Evolutionary conservation across 2,113 vertebrate genomes (phyloP), one percentile per base, ranked within the genome.

Genomic region (Apaloderma vittatum): DNA sequence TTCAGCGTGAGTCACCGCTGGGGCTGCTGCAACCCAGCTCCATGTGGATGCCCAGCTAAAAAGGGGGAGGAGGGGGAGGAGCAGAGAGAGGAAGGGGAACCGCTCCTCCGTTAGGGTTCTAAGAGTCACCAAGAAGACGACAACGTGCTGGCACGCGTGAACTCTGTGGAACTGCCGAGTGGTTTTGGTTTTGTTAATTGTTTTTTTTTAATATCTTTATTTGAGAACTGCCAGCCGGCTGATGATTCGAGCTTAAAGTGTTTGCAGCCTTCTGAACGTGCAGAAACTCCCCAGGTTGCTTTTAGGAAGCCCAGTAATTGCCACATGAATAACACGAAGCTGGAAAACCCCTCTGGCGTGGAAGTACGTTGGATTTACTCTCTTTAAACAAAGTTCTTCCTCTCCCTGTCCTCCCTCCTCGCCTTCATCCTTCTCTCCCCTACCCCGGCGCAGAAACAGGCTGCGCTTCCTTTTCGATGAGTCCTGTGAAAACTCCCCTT

Each of bases 1-100:
- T 97, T 75, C 85, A 34, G 94, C 76, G 16, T 97, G 97, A 97
- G 80, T 97, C 97, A 97, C 78, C 79, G 40, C 40, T 12, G 40
- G 2, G 83, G 68, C 92, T 75, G 6, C 88, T 77, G 75, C 67
- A 86, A 81, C 72, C 48, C 81, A 79, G 88, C 68, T 84, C 57
- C 61, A 3, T 58, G 88, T 81, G 86, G 90, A 46, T 97, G 86
- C 94, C 90, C 20, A 6, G 67, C 92, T 72, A 58, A 79, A 73
- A 89, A 89, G 59, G 23, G 19, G 0, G 7, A 70, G 73, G 71
- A 95, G 54, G 23, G 17, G 0, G 7, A 70, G 73, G 71, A 95
- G 54, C 75, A 6, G 52, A 48, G 76, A 36, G 73, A 89, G 62
- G 52, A 84, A 74, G 30, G 51, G 73, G 71, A 94, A 40, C 45